These are phyloP conservation scores for Acleris sparsana DNA, from an alignment of 2,888 invertebrate species.

Conservation along the genomic window DNA sequence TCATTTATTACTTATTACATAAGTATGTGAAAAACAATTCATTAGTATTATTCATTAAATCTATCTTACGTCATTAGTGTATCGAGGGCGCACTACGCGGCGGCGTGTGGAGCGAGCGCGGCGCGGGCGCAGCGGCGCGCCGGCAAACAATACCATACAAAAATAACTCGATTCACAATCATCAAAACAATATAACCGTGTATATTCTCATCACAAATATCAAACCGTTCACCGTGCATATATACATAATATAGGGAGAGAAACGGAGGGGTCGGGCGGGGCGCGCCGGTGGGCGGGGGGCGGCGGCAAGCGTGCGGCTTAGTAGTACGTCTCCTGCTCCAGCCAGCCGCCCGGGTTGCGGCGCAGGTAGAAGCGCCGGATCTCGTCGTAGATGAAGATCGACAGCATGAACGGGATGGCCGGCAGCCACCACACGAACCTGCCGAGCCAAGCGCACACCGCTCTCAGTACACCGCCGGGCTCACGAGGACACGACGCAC, in stretches of 20 bases:
- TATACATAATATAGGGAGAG: slow-evolving; percentile 68
- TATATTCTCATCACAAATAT: slow-evolving; percentile 72
- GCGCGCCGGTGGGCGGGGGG: slow-evolving; percentile 65
- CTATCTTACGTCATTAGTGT: slow-evolving; percentile 64
- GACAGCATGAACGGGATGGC: slow-evolving; percentile 98
- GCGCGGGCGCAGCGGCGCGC: slow-evolving; percentile 37
- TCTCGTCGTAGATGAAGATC: slow-evolving; percentile 99
- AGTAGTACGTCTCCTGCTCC: slow-evolving; percentile 99
- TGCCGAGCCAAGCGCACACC: slow-evolving; percentile 62
- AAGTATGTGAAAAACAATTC: slow-evolving; percentile 78
- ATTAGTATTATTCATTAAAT: slow-evolving; percentile 65
- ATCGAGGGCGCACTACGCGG: slow-evolving; percentile 58
- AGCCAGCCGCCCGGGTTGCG: slow-evolving; percentile 99
- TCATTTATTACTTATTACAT: slow-evolving; percentile 76
- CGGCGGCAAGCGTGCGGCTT: slow-evolving; percentile 73
- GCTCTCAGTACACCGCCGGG: background rate
- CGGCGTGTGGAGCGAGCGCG: slow-evolving; percentile 36
- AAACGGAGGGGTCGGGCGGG: slow-evolving; percentile 39
- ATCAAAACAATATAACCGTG: slow-evolving; percentile 60
- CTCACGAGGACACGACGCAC: too few relatives aligned
- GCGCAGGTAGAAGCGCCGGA: slow-evolving; percentile 97
- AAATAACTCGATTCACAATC: slow-evolving; percentile 75
- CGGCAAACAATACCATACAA: slow-evolving; percentile 70
- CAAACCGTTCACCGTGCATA: slow-evolving; percentile 76
- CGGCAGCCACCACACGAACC: slow-evolving; percentile 99